phyloP scores from a whole-genome alignment of 2,797 vertebrate genomes.

The Distichodus sexfasciatus region DNA sequence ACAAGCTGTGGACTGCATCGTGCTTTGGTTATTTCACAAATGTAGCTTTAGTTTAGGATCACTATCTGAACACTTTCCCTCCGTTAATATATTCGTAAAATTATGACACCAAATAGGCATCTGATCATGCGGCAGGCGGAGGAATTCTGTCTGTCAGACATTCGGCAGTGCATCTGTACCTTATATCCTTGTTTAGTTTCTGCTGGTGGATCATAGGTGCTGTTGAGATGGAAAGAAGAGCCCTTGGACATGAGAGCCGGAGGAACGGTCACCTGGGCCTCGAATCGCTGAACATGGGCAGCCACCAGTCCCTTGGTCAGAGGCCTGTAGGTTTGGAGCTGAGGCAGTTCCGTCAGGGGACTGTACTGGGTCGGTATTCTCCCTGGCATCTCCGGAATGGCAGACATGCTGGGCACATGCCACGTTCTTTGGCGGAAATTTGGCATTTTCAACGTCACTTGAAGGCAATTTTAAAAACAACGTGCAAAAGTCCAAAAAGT shows the following conservation, averaged over 20 bases:
- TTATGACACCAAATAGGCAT: too few species aligned
- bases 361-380: slow-evolving; percentile 34
- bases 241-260: not conserved
- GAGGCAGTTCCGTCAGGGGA: slow-evolving; percentile 23
- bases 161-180: slow-evolving; percentile 28
- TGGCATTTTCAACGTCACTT: slow-evolving; percentile 16
- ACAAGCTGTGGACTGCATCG: too few species aligned
- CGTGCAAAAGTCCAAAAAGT: not conserved
- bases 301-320: slow-evolving; percentile 39
- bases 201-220: not conserved
- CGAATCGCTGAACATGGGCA: slow-evolving; percentile 36
- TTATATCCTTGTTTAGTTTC: slow-evolving; percentile 29
- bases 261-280: not conserved
- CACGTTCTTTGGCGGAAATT: slow-evolving; percentile 46
- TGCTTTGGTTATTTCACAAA: too few species aligned
- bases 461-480: not conserved
- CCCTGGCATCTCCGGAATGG: slow-evolving; percentile 23
- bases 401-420: slow-evolving; percentile 32
- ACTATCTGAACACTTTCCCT: too few species aligned
- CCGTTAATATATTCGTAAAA: too few species aligned
- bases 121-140: not conserved
- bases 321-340: not conserved
- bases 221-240: not conserved
- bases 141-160: not conserved
- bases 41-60: too few species aligned